Evolutionary conservation across 2,888 invertebrate species (phyloP).

Genomic region (Brenthis hecate): DNA sequence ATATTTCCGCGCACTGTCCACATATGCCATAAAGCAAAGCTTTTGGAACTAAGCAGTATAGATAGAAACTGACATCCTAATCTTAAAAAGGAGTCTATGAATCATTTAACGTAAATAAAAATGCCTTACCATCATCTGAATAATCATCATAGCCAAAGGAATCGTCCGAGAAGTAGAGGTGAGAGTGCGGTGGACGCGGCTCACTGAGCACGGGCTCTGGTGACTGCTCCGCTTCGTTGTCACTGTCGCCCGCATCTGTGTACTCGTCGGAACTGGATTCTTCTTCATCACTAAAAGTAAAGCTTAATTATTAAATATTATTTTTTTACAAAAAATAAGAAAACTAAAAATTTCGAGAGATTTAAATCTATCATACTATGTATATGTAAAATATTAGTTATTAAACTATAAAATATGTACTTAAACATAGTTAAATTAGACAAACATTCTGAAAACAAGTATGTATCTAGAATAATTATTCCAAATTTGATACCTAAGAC

Average conservation of each 20-base stretch:
- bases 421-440: no score
- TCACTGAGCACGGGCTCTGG: conserved; percentile 49
- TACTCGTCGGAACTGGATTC: conserved; percentile 72
- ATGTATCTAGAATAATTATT: no score
- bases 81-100: no score
- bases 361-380: no score
- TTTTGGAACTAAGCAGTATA: not conserved
- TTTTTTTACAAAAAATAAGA: not conserved
- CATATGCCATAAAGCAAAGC: not conserved
- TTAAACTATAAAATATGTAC: no score
- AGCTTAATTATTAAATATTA: not conserved
- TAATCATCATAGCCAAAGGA: conserved; percentile 74
- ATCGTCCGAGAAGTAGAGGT: conserved; percentile 69
- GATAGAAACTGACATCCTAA: no score
- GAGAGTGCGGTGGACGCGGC: conserved; percentile 44
- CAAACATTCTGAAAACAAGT: no score
- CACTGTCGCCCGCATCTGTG: conserved; percentile 64
- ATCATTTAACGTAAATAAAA: no score
- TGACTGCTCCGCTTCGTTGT: conserved; percentile 50
- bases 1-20: no score
- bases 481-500: conserved; percentile 55
- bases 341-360: not conserved
- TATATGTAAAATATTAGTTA: no score
- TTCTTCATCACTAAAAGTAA: conserved; percentile 59
- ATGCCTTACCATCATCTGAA: conserved; percentile 64